These are phyloP conservation scores for Sinelater perroti DNA, from an alignment of 2,888 invertebrate genomes.

Conservation along the genomic window DNA sequence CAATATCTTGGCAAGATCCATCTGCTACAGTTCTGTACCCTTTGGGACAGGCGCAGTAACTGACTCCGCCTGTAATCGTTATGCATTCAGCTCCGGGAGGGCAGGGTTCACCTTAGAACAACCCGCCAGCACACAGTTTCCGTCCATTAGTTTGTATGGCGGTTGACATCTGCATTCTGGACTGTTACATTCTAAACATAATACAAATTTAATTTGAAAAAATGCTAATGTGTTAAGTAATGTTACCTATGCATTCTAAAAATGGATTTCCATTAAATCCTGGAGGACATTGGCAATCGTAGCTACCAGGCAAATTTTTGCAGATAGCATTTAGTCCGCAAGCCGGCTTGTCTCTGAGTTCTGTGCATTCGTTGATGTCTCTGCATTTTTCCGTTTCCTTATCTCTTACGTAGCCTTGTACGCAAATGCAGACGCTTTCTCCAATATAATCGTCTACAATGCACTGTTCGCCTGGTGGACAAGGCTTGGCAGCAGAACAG, in stretches of 20 bases:
- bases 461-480: conserved; percentile 86
- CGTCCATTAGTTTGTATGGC: conserved; percentile 84
- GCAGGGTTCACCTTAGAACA: conserved; percentile 83
- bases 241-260: conserved; percentile 75
- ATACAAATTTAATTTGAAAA: not conserved
- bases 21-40: conserved; percentile 77
- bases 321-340: conserved; percentile 91
- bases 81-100: conserved; percentile 90
- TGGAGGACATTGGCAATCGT: conserved; percentile 89
- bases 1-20: conserved; percentile 85
- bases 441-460: conserved; percentile 77
- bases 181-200: conserved; percentile 73
- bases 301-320: conserved; percentile 91
- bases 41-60: conserved; percentile 92
- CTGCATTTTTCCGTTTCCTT: conserved; percentile 77
- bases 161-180: conserved; percentile 87
- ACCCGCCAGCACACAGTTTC: conserved; percentile 84
- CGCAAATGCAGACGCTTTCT: conserved; percentile 87
- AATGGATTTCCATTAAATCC: conserved; percentile 93
- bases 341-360: conserved; percentile 76
- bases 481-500: conserved; percentile 80
- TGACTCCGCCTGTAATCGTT: conserved; percentile 86
- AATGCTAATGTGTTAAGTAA: conserved; percentile 1
- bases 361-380: conserved; percentile 87
- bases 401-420: conserved; percentile 85